These are phyloP conservation scores for Diceros bicornis DNA, from an alignment of 2,797 vertebrate species.

Conservation along the genomic window DNA sequence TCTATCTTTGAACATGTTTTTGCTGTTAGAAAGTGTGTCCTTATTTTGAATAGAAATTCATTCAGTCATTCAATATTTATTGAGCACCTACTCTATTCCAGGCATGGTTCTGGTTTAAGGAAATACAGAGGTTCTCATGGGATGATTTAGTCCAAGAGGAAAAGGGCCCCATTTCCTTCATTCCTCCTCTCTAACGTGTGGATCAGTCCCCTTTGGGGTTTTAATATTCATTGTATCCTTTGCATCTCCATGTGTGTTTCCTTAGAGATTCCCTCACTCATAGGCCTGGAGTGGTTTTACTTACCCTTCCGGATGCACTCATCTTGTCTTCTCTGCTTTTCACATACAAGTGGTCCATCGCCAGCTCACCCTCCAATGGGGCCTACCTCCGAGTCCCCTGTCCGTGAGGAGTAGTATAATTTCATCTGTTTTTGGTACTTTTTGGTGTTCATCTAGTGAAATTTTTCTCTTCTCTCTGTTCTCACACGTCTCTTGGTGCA, in stretches of 20 bases:
- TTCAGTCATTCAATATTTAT: not conserved
- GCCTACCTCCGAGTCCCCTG: not conserved
- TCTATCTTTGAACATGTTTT: not conserved
- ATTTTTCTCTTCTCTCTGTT: not conserved
- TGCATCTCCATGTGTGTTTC: not conserved
- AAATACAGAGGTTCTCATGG: not conserved
- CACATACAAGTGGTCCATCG: not conserved
- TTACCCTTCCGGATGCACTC: not conserved
- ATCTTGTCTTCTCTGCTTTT: not conserved
- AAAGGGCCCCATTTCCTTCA: not conserved
- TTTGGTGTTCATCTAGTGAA: not conserved
- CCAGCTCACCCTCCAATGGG: not conserved
- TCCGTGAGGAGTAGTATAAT: accelerated
- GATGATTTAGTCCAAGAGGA: not conserved
- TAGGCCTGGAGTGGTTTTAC: not conserved
- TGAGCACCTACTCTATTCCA: not conserved
- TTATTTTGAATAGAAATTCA: not conserved
- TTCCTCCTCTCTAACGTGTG: not conserved
- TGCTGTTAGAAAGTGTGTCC: not conserved
- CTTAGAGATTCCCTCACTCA: not conserved
- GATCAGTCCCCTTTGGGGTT: accelerated
- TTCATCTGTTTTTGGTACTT: not conserved
- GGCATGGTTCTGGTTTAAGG: not conserved
- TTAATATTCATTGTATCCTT: not conserved
- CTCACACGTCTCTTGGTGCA: not conserved